These are phyloP conservation scores for Scortum barcoo DNA, from an alignment of 2,113 vertebrate species.

Conservation along the genomic window DNA sequence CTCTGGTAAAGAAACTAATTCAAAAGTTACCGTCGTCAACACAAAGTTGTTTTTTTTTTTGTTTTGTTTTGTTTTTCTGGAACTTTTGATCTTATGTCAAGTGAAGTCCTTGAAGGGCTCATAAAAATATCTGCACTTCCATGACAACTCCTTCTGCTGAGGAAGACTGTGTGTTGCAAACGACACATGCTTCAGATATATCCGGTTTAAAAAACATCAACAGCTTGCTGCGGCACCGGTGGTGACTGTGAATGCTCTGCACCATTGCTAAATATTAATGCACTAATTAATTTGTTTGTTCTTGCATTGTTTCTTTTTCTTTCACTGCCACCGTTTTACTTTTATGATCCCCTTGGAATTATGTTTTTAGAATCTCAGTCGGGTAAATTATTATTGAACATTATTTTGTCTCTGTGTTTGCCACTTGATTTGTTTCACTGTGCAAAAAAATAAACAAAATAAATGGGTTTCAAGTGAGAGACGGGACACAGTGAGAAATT, in stretches of 20 bases:
- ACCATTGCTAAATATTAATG: neutral
- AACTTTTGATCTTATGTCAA: neutral
- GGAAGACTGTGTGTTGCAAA: neutral
- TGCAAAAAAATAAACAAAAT: conserved; percentile 29
- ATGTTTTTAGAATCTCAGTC: neutral
- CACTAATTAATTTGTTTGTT: neutral
- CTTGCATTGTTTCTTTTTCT: neutral
- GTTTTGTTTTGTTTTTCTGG: neutral
- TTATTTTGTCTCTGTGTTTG: neutral
- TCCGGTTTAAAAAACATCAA: neutral
- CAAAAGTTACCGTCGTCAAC: too few relatives aligned
- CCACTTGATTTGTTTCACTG: conserved; percentile 5
- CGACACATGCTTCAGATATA: neutral
- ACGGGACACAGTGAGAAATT: neutral
- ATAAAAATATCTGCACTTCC: neutral
- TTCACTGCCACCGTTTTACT: neutral
- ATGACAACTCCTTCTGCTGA: neutral
- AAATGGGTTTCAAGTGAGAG: conserved; percentile 17
- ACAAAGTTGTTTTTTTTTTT: too few relatives aligned
- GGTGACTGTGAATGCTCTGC: neutral
- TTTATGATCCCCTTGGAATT: neutral
- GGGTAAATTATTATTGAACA: neutral
- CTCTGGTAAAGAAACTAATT: neutral
- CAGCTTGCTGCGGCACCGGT: neutral
- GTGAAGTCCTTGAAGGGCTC: neutral